Base-by-base conservation (phyloP, 2,888 invertebrate genomes). In the Drosophila borealis region DNA sequence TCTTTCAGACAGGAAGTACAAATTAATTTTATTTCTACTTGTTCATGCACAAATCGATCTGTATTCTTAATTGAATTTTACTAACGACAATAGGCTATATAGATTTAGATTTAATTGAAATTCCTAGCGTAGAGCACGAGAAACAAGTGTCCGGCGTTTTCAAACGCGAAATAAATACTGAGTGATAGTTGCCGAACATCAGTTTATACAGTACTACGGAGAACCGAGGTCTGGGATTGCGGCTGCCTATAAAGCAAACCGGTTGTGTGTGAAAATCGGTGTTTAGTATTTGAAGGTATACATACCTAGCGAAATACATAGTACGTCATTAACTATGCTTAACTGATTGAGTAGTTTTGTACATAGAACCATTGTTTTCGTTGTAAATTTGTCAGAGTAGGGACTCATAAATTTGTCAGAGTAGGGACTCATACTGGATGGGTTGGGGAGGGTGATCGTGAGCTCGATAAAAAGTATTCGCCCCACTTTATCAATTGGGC, bases 121-220 rank as follows among this genome's bases (percentile, higher is more conserved):
- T 36, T 37, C 3, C 14, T 34, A 53, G 5, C 36, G 9, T 21
- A 5, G 29, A 36, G 41, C 37, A 8, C 42, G 8, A 13, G 8
- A 46, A 42, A 36, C 13, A 25, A 63, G 10, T 54, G 56, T 62
- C 72, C 62, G 66, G 14, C 61, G 34, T 50, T 34, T 21, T 70
- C 54, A 39, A 70, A 46, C 13, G 61, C 44, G 13, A 14, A 54
- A 36, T 54, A 44, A 44, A 67, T 49, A 78, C 73, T 80, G 73
- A 69, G 25, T 33, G 51, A 25, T 61, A 37, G 56, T n/a, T 10
- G 10, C 37, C 37, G 57, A 11, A n/a, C 13, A 33, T 37, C 21
- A 37, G 13, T 57, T 56, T 53, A 42, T 49, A 45, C 13, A 39
- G 46, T 4, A 46, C 37, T 39, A 46, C 36, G 11, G 14, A 11